Conservation (phyloP, 2,888 invertebrate species). For the Aspidiotus rigidus region DNA sequence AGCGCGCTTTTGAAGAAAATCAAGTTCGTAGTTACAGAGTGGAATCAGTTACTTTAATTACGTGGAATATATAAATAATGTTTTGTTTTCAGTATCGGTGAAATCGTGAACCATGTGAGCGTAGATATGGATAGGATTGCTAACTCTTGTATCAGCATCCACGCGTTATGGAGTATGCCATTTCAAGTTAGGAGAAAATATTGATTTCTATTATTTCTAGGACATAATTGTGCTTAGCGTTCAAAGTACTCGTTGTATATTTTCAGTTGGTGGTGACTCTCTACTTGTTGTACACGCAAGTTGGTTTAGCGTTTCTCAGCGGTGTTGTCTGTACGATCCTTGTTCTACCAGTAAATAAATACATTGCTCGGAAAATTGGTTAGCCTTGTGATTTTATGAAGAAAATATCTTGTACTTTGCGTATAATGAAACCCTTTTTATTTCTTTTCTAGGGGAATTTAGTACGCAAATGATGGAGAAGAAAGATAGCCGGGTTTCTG, state of each 20-base stretch:
- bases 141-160: slow-evolving; percentile 92
- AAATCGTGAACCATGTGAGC: slow-evolving; percentile 93
- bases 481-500: slow-evolving; percentile 81
- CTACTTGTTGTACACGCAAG: slow-evolving; percentile 74
- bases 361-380: slow-evolving; percentile 81
- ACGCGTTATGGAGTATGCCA: slow-evolving; percentile 93
- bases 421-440: neutral
- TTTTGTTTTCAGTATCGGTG: slow-evolving; percentile 55
- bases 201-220: neutral
- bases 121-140: slow-evolving; percentile 92
- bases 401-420: too few relatives aligned
- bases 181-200: slow-evolving; percentile 57
- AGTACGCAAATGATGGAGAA: slow-evolving; percentile 80
- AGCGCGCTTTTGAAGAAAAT: slow-evolving; percentile 43
- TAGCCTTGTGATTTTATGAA: neutral
- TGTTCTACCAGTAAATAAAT: slow-evolving; percentile 85
- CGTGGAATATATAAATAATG: neutral
- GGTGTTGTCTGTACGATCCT: slow-evolving; percentile 77
- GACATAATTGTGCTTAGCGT: neutral
- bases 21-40: slow-evolving; percentile 38
- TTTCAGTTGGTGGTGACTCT: slow-evolving; percentile 68
- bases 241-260: neutral
- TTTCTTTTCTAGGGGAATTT: slow-evolving; percentile 44
- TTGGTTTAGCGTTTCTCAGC: slow-evolving; percentile 83
- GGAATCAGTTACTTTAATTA: neutral